phyloP scores from a whole-genome alignment of 2,888 invertebrate species.

The Lomographa bimaculata region DNA sequence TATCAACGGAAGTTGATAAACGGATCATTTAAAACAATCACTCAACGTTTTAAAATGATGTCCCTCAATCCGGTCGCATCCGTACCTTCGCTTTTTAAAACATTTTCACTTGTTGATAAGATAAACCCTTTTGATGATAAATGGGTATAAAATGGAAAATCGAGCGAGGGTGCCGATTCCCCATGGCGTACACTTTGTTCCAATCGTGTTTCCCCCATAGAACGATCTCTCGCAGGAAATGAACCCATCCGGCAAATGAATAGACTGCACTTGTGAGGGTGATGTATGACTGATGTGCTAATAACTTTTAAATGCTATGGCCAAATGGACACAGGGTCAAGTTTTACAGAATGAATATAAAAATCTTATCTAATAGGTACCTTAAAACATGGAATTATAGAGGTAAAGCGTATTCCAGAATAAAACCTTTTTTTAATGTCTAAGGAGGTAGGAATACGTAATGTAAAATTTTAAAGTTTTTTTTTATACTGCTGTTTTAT shows the following conservation, averaged over 20 bases:
- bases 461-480: too few species aligned
- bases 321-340: conserved; percentile 7
- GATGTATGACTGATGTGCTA: conserved; percentile 58
- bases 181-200: conserved; percentile 67
- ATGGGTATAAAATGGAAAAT: conserved; percentile 68
- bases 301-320: conserved; percentile 41
- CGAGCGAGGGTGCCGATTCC: conserved; percentile 46
- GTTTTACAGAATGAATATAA: too few species aligned
- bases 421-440: too few species aligned
- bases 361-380: too few species aligned
- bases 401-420: too few species aligned
- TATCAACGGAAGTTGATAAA: too few species aligned
- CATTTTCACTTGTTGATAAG: conserved; percentile 44
- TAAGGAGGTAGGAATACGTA: too few species aligned
- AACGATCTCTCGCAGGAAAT: conserved; percentile 80
- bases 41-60: background rate
- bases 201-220: conserved; percentile 78
- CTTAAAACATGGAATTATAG: too few species aligned
- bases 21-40: background rate
- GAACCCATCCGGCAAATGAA: conserved; percentile 81
- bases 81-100: conserved; percentile 33
- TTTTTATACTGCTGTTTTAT: too few species aligned
- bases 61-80: background rate
- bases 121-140: conserved; percentile 57
- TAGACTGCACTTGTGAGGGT: conserved; percentile 77